Percentiles rank a stretch among this genome's conserved stretches.
Evolutionary conservation across 2,113 vertebrate species (phyloP).

Genomic region (Clarias gariepinus): DNA sequence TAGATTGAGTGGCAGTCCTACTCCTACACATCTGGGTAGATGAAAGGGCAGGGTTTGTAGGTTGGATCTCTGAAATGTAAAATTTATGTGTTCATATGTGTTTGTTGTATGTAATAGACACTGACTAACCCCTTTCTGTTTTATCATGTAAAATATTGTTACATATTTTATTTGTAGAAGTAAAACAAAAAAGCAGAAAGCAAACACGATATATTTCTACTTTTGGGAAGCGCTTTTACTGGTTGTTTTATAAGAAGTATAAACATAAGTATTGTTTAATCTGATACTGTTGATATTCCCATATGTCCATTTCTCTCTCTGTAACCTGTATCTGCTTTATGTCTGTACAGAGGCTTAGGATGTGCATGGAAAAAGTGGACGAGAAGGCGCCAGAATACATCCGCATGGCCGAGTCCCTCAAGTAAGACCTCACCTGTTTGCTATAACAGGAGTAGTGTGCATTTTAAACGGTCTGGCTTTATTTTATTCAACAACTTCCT

Average conservation of each 20-base stretch:
- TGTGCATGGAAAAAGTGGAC: constrained; percentile 93
- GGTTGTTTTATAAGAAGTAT: neutral
- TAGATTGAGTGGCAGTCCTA: too few species aligned
- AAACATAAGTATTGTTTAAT: neutral
- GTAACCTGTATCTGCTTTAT: constrained; percentile 24
- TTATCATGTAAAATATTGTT: too few species aligned
- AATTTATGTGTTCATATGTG: too few species aligned
- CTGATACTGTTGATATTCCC: neutral
- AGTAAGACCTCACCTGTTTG: constrained; percentile 74
- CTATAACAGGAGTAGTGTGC: neutral
- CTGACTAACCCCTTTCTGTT: too few species aligned
- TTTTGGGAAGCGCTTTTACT: neutral
- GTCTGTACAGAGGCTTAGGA: constrained; percentile 83
- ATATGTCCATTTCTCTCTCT: neutral
- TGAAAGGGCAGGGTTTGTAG: too few species aligned
- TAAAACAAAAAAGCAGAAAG: neutral
- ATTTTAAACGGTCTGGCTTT: neutral
- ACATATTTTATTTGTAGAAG: too few species aligned
- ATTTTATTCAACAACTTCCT: neutral
- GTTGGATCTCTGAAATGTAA: too few species aligned
- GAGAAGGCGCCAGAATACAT: constrained; percentile 93
- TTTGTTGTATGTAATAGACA: too few species aligned
- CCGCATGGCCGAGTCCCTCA: constrained; percentile 91
- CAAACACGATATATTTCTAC: neutral
- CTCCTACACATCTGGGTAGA: too few species aligned